These are phyloP conservation scores for Hyles lineata DNA, from an alignment of 2,888 invertebrate species.

Conservation along the genomic window DNA sequence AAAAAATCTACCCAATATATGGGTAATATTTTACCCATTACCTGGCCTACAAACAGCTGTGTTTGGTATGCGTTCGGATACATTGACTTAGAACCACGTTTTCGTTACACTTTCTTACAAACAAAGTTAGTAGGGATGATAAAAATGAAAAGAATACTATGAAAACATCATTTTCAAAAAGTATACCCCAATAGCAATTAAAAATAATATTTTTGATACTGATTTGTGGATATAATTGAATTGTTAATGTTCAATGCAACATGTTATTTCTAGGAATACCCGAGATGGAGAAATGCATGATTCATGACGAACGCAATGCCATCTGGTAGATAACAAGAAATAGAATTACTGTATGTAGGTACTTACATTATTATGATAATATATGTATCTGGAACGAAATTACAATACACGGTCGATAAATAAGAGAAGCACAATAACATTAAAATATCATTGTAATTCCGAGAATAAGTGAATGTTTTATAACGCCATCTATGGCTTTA, in stretches of 20 bases:
- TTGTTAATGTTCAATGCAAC: background rate
- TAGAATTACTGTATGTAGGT: background rate
- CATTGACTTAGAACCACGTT: background rate
- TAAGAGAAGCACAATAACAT: background rate
- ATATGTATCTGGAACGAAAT: background rate
- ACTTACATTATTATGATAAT: background rate
- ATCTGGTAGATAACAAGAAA: background rate
- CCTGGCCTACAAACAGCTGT: constrained; percentile 17
- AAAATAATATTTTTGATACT: too few relatives aligned
- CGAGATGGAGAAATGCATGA: background rate
- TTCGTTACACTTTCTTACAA: background rate
- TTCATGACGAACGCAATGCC: background rate
- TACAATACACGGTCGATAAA: background rate
- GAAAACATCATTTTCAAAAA: too few relatives aligned
- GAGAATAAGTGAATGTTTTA: background rate
- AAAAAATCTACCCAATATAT: background rate
- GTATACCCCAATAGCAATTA: too few relatives aligned
- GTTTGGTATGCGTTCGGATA: constrained; percentile 12
- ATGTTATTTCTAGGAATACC: background rate
- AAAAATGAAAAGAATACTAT: background rate
- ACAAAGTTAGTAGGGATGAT: background rate
- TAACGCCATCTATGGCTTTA: background rate
- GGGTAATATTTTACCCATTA: constrained; percentile 7
- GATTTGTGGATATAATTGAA: too few relatives aligned
- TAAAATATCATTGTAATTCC: background rate